Evolutionary conservation across 2,888 invertebrate species (phyloP), one percentile per base, ranked within the genome.

Genomic region (Trachelus stipa): DNA sequence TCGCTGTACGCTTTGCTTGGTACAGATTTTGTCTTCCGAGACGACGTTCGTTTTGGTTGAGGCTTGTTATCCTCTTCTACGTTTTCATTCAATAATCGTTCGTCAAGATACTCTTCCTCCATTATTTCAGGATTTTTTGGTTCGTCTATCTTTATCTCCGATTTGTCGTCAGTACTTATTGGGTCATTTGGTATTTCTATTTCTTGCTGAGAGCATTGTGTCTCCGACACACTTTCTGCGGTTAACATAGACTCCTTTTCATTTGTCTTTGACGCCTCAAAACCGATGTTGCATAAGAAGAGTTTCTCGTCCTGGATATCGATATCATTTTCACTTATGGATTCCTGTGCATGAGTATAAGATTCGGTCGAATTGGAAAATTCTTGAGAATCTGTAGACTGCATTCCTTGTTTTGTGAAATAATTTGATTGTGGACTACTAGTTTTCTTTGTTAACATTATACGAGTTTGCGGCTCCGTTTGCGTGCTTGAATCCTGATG

Each of bases 401-500:
- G 87, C 79, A 88, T 81, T 80, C 90, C 90, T 79, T 90, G 83
- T 82, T 91, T 91, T 3, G 88, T 85, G 82, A 88, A 90, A 79
- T 90, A 91, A 23, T 87, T 86, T 75, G 80, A 68, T 76, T 87
- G 83, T 11, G 83, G 79, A 40, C 80, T 83, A 23, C 85, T 78
- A 68, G 82, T 79, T 73, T 87, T 83, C 79, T 88, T 89, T 56
- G 88, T 82, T 69, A 89, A 80, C n/a, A 87, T 79, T 76, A 85
- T 85, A 74, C 85, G 87, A 11, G 85, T 83, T 78, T 90, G 84
- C 1, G 86, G 77, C 40, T 91, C 90, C 9, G 90, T 91, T 82
- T 91, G 91, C 9, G 90, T 90, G 69, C 83, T 85, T 40, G 87
- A 87, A 79, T 91, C 89, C 90, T 90, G 82, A 77, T 85, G 84